Evolutionary conservation across 2,797 vertebrate species (phyloP).

Genomic region (Sebastiscus albofasciatus): DNA sequence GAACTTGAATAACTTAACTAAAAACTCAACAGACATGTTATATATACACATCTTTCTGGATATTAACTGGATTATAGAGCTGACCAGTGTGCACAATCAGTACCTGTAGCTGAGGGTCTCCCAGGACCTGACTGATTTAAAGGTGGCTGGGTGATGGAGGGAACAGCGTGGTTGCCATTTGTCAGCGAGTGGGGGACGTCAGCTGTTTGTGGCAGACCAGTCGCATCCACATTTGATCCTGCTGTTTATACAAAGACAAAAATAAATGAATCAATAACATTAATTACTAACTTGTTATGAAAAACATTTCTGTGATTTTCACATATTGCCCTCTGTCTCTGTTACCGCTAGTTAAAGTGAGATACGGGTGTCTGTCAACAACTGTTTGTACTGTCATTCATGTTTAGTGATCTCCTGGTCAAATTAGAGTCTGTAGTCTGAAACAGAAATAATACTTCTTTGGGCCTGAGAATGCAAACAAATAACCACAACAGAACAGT

Average conservation of each 20-base stretch:
- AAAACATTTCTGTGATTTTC: neutral
- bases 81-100: neutral
- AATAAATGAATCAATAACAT: neutral
- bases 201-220: constrained; percentile 42
- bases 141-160: constrained; percentile 55
- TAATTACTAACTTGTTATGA: neutral
- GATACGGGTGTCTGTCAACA: neutral
- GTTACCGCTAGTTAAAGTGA: neutral
- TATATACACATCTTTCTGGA: neutral
- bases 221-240: constrained; percentile 63
- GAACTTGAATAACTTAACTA: neutral
- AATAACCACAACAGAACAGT: neutral
- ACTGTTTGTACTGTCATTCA: neutral
- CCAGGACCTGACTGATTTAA: constrained; percentile 71
- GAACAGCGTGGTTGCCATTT: constrained; percentile 70
- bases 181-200: constrained; percentile 61
- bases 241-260: neutral
- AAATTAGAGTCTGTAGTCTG: neutral
- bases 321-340: neutral
- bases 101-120: constrained; percentile 74
- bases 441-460: neutral
- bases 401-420: neutral
- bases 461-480: neutral
- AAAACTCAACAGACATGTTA: neutral
- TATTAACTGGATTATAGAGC: neutral